Conservation (phyloP, 2,113 vertebrate species). For the Sebastes fasciatus region DNA sequence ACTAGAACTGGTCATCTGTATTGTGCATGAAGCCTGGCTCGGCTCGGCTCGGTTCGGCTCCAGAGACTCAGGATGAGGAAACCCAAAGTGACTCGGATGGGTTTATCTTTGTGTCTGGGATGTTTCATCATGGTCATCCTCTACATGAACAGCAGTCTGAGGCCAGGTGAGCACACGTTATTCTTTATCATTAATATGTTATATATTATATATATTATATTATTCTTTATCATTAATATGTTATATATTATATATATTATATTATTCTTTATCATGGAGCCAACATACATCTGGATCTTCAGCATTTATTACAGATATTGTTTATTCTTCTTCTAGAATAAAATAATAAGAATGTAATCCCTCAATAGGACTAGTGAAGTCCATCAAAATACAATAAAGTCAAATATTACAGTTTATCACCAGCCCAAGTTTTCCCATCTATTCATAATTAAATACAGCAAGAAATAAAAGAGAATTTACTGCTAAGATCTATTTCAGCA, state of each 20-base stretch:
- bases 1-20: not conserved
- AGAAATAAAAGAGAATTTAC: not conserved
- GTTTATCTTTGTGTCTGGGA: slow-evolving; percentile 85
- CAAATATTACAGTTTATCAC: not conserved
- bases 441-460: not conserved
- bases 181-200: not conserved
- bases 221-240: not conserved
- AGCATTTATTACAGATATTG: no score
- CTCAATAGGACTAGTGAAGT: not conserved
- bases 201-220: no score
- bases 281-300: not conserved
- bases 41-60: slow-evolving; percentile 23
- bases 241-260: no score
- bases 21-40: slow-evolving; percentile 25
- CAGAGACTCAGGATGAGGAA: slow-evolving; percentile 83
- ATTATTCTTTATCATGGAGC: not conserved
- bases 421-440: not conserved
- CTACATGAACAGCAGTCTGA: slow-evolving; percentile 85
- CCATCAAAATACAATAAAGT: not conserved
- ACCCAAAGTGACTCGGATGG: slow-evolving; percentile 77
- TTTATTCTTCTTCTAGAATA: not conserved
- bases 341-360: not conserved
- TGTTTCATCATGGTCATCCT: slow-evolving; percentile 86
- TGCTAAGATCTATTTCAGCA: not conserved
- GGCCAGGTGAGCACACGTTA: slow-evolving; percentile 82